phyloP scores from a whole-genome alignment of 2,888 invertebrate species.

The Cerceris rybyensis region DNA sequence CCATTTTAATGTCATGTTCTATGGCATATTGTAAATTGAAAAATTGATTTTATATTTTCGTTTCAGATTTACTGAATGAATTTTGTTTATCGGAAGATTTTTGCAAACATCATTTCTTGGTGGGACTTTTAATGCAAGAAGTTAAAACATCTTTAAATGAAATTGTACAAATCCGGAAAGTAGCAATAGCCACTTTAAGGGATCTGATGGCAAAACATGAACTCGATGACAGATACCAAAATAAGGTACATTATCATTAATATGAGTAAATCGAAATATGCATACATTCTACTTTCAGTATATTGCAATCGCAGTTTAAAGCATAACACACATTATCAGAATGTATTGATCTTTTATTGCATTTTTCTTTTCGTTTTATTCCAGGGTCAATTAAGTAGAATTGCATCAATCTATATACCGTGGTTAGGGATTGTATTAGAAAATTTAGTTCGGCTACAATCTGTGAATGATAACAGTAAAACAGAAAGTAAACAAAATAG shows the following conservation, averaged over 20 bases:
- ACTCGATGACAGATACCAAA: constrained; percentile 94
- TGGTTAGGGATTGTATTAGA: constrained; percentile 95
- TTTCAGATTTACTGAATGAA: constrained; percentile 82
- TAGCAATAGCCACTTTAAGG: constrained; percentile 90
- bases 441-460: constrained; percentile 89
- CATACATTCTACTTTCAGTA: not conserved
- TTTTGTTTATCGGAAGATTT: constrained; percentile 91
- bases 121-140: constrained; percentile 94
- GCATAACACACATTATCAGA: too few species aligned
- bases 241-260: constrained; percentile 83
- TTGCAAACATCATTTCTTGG: constrained; percentile 94
- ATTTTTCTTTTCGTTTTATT: constrained; percentile 17
- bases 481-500: constrained; percentile 80
- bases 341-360: not conserved
- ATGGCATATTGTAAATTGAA: not conserved
- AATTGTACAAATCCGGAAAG: constrained; percentile 90
- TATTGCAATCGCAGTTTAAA: too few species aligned
- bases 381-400: constrained; percentile 89
- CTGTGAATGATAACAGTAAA: constrained; percentile 76
- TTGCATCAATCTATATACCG: constrained; percentile 95
- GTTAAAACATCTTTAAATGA: constrained; percentile 93
- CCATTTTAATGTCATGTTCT: constrained; percentile 14
- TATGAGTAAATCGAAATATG: not conserved
- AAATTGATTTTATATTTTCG: constrained; percentile 67
- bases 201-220: constrained; percentile 97